Conservation (phyloP, 2,888 invertebrate species). For the Sabatieria punctata region DNA sequence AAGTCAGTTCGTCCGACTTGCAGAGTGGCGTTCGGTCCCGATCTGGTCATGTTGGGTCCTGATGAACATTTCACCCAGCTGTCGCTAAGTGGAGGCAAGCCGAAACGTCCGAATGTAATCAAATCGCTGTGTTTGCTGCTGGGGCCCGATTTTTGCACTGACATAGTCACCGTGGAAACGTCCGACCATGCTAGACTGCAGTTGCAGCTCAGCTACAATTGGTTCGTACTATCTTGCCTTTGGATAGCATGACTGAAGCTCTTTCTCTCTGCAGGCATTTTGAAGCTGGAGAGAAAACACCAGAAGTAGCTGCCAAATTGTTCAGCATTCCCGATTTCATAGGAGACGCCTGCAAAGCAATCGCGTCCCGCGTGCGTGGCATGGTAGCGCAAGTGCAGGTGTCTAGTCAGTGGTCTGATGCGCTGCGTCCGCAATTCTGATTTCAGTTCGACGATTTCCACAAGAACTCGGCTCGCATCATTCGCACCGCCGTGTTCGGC, state of each 20-base stretch:
- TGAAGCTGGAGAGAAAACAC: conserved; percentile 27
- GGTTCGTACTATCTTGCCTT: conserved; percentile 19
- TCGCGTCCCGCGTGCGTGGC: conserved; percentile 38
- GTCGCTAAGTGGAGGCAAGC: conserved; percentile 38
- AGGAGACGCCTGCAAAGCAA: conserved; percentile 41
- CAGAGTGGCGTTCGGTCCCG: conserved; percentile 40
- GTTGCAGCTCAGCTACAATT: conserved; percentile 40
- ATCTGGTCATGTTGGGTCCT: conserved; percentile 39
- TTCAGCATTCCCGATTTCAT: conserved; percentile 41
- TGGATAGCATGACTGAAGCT: background rate
- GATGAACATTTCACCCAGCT: conserved; percentile 40
- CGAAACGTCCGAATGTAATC: conserved; percentile 38
- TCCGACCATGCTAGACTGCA: conserved; percentile 40
- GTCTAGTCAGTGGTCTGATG: no score
- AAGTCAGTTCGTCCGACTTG: no score
- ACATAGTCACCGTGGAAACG: conserved; percentile 39
- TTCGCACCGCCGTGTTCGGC: conserved; percentile 39
- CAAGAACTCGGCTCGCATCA: conserved; percentile 40
- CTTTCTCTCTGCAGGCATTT: conserved; percentile 32
- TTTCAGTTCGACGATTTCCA: conserved; percentile 39
- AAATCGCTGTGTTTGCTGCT: conserved; percentile 37
- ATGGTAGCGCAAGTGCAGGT: conserved; percentile 35
- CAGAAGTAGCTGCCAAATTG: conserved; percentile 34
- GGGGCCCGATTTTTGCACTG: conserved; percentile 41
- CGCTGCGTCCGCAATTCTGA: background rate